Conservation (phyloP, 1,140 invertebrate species). For the Danaus melanippus region DNA sequence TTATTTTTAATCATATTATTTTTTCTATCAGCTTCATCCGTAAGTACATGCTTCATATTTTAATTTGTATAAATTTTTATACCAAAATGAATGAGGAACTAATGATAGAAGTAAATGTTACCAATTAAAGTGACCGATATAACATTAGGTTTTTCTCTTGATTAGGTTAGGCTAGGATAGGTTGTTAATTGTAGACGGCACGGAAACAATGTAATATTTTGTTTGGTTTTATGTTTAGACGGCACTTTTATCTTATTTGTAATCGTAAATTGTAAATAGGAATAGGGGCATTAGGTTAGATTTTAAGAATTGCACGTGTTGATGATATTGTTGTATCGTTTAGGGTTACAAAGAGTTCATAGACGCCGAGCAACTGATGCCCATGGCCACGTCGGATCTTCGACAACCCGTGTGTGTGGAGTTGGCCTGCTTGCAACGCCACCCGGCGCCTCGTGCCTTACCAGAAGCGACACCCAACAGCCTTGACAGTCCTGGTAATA, state of each 20-base stretch:
- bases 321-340: slow-evolving; percentile 3
- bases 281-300: too few relatives aligned
- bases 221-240: too few relatives aligned
- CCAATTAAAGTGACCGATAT: too few relatives aligned
- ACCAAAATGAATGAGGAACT: too few relatives aligned
- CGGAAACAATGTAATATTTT: too few relatives aligned
- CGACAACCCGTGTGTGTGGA: slow-evolving; percentile 85
- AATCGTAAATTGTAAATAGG: too few relatives aligned
- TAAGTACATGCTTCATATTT: slow-evolving; percentile 28
- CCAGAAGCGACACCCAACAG: slow-evolving; percentile 71
- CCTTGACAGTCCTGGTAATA: slow-evolving; percentile 62
- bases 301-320: too few relatives aligned
- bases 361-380: slow-evolving; percentile 89
- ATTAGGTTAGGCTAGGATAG: too few relatives aligned
- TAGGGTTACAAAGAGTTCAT: slow-evolving; percentile 91
- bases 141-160: too few relatives aligned
- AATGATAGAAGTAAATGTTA: too few relatives aligned
- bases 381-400: slow-evolving; percentile 85
- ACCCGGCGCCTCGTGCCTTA: slow-evolving; percentile 62
- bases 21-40: slow-evolving; percentile 26
- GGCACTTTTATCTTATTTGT: too few relatives aligned
- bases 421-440: slow-evolving; percentile 77
- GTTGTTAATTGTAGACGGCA: too few relatives aligned
- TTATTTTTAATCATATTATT: slow-evolving; percentile 18
- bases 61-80: slow-evolving; percentile 18